Evolutionary conservation across 2,888 invertebrate genomes (phyloP).

Genomic region (Drosophila vallismaia): DNA sequence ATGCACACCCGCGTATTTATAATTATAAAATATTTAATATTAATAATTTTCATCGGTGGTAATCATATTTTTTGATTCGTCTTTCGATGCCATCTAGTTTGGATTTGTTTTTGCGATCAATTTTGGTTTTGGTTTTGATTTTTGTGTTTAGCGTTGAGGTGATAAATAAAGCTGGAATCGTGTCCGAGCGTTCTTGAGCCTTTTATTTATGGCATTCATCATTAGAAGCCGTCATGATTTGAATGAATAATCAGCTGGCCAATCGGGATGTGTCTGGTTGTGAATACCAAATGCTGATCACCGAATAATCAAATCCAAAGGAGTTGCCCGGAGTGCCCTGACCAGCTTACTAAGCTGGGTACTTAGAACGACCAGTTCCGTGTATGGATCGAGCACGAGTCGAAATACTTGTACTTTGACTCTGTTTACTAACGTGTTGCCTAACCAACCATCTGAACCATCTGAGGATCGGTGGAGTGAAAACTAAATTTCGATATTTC

Average conservation of each 20-base stretch:
- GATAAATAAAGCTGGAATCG: slow-evolving; percentile 56
- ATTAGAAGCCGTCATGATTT: slow-evolving; percentile 62
- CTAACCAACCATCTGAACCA: slow-evolving; percentile 4
- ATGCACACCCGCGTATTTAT: slow-evolving; percentile 24
- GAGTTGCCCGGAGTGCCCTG: slow-evolving; percentile 14
- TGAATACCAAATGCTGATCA: slow-evolving; percentile 16
- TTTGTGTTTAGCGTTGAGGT: slow-evolving; percentile 48
- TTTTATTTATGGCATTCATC: slow-evolving; percentile 60
- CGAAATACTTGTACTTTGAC: slow-evolving; percentile 5
- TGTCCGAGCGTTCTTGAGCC: slow-evolving; percentile 39
- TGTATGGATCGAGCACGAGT: slow-evolving; percentile 2
- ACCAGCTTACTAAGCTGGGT: slow-evolving; percentile 7
- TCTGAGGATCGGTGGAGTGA: not conserved
- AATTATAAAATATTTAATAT: not conserved
- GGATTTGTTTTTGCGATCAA: slow-evolving; percentile 11
- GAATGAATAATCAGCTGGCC: slow-evolving; percentile 56
- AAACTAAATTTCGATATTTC: slow-evolving; percentile 4
- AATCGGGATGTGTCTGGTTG: slow-evolving; percentile 29
- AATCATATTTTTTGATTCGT: slow-evolving; percentile 26
- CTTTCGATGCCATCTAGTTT: slow-evolving; percentile 26
- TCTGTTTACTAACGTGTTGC: slow-evolving; percentile 19
- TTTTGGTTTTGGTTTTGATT: slow-evolving; percentile 31
- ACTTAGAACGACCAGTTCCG: slow-evolving; percentile 20
- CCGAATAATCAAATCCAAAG: slow-evolving; percentile 9
- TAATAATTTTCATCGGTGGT: slow-evolving; percentile 23